Conservation (phyloP, 2,888 invertebrate genomes). For the Campoplex nolae region DNA sequence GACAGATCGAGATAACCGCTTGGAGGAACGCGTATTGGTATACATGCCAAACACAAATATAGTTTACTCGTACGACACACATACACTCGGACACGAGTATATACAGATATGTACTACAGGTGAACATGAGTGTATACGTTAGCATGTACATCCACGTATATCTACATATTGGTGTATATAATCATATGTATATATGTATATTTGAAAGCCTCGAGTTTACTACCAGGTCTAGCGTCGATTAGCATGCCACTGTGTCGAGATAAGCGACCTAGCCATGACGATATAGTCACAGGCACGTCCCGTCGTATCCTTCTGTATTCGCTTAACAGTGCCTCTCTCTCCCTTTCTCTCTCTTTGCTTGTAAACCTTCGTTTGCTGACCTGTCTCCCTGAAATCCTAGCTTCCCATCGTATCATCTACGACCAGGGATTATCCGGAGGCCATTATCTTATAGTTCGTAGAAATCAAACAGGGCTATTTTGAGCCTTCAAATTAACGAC, state of each 20-base stretch:
- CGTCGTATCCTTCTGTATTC: constrained; percentile 60
- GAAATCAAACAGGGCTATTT: constrained; percentile 28
- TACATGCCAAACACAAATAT: constrained; percentile 66
- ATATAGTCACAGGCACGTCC: constrained; percentile 76
- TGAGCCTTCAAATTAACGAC: not conserved
- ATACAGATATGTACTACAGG: not conserved
- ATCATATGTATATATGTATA: constrained; percentile 38
- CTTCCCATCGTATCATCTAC: constrained; percentile 74
- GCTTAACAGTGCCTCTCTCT: constrained; percentile 30
- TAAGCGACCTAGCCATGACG: constrained; percentile 82
- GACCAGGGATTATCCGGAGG: constrained; percentile 76
- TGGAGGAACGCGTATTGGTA: constrained; percentile 64
- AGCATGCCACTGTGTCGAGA: constrained; percentile 82
- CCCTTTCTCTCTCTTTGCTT: constrained; percentile 27
- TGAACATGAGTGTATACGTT: not conserved
- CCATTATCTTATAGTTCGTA: constrained; percentile 58
- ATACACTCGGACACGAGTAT: constrained; percentile 43
- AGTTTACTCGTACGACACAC: constrained; percentile 33
- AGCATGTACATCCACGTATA: not conserved
- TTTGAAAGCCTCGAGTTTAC: constrained; percentile 63
- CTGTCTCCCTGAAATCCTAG: constrained; percentile 59
- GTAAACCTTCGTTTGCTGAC: constrained; percentile 54
- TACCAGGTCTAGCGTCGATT: constrained; percentile 77
- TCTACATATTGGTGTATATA: constrained; percentile 5
- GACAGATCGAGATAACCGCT: constrained; percentile 81